Conservation (phyloP, 1,140 invertebrate genomes). For the Drosophila chauvacae region DNA sequence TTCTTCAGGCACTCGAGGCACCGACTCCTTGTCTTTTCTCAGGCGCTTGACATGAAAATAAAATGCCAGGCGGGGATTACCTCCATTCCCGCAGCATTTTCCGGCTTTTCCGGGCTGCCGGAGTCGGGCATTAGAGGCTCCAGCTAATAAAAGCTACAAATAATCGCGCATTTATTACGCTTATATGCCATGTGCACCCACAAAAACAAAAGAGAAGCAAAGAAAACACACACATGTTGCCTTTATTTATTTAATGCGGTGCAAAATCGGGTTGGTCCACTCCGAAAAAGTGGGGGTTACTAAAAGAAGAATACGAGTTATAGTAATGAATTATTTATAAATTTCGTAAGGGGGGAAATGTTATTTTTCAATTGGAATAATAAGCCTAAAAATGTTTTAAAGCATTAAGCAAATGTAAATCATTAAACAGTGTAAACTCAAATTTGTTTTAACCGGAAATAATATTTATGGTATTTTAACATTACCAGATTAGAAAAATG, state of each 20-base stretch:
- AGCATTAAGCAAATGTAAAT: too few species aligned
- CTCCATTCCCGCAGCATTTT: constrained; percentile 51
- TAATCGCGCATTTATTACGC: constrained; percentile 76
- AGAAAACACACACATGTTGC: constrained; percentile 33
- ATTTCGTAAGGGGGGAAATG: too few species aligned
- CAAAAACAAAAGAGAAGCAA: neutral
- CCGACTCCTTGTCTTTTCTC: constrained; percentile 15
- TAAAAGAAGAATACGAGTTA: neutral
- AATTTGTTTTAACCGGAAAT: too few species aligned
- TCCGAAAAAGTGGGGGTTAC: neutral
- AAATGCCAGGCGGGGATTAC: constrained; percentile 61
- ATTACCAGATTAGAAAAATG: too few species aligned
- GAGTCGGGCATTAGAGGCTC: constrained; percentile 51
- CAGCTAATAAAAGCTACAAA: constrained; percentile 76
- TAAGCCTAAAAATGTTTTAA: too few species aligned
- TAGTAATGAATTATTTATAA: neutral
- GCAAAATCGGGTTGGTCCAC: neutral
- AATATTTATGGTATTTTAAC: too few species aligned
- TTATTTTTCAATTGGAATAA: too few species aligned
- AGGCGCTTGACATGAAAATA: constrained; percentile 58
- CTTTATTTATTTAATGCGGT: constrained; percentile 35
- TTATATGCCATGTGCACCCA: constrained; percentile 30
- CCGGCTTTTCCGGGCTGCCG: constrained; percentile 18
- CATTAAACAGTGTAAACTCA: too few species aligned
- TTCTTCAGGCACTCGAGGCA: constrained; percentile 42